Evolutionary conservation across 2,888 invertebrate species (phyloP).

Genomic region (Nephrotoma guestfalica): DNA sequence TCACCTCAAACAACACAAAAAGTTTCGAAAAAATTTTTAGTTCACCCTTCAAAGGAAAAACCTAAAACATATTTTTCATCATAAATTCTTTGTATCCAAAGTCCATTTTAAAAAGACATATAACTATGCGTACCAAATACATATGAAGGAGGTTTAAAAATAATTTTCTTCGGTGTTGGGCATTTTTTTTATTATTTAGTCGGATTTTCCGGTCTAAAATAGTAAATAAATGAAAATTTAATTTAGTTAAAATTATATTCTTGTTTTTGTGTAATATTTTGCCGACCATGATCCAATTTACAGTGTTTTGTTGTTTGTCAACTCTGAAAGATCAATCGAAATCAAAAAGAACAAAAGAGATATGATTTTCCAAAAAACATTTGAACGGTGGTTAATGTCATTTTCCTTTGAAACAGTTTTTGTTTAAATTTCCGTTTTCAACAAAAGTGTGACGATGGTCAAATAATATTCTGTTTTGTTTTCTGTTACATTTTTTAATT

Average conservation of each 20-base stretch:
- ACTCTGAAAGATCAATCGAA: background rate
- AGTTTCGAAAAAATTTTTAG: background rate
- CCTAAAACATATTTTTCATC: background rate
- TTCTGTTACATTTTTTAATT: background rate
- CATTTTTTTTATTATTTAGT: background rate
- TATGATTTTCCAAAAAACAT: background rate
- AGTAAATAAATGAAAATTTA: background rate
- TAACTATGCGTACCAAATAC: background rate
- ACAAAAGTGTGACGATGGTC: background rate
- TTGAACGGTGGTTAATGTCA: background rate
- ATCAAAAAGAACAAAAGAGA: background rate
- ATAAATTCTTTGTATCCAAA: background rate
- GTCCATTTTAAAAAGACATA: background rate
- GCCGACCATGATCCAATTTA: background rate
- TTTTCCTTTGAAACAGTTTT: background rate
- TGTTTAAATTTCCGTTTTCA: background rate
- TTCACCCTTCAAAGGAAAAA: background rate
- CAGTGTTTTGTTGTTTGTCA: background rate
- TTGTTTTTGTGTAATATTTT: background rate
- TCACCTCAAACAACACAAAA: background rate
- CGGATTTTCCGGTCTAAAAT: background rate
- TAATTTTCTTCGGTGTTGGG: background rate
- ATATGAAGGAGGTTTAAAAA: background rate
- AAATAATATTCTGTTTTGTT: background rate
- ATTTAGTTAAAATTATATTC: background rate